A percentile compares a stretch with the other conserved stretches of the same genome.
These are phyloP conservation scores for Carapus acus DNA, from an alignment of 2,797 vertebrate genomes.

Conservation along the genomic window DNA sequence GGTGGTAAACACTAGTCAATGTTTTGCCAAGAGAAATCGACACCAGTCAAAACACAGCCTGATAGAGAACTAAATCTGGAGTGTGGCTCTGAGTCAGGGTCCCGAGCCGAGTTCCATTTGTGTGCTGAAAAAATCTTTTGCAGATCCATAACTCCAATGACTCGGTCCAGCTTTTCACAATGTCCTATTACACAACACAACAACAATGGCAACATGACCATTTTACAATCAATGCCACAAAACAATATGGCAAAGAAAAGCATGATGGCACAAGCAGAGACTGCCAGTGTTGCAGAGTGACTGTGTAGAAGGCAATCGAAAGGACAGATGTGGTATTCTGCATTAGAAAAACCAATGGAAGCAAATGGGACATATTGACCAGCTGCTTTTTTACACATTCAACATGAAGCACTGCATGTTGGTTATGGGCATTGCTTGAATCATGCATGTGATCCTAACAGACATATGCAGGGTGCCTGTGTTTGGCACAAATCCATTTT, in stretches of 20 bases:
- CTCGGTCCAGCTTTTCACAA: neutral
- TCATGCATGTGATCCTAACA: no score
- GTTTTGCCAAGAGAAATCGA: constrained; percentile 10
- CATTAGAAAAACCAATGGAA: constrained; percentile 22
- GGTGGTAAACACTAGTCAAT: neutral
- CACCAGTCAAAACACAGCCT: constrained; percentile 13
- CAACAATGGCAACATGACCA: constrained; percentile 25
- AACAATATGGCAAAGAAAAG: constrained; percentile 33
- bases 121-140: neutral
- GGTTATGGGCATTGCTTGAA: no score
- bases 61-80: constrained; percentile 1
- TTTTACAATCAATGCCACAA: constrained; percentile 31
- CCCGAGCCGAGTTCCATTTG: neutral
- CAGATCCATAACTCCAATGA: neutral
- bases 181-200: constrained; percentile 1
- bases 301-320: no score
- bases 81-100: neutral
- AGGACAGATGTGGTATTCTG: constrained; percentile 29
- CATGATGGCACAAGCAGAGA: no score
- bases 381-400: constrained; percentile 36
- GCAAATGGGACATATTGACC: constrained; percentile 26
- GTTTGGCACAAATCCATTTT: no score
- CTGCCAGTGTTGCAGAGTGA: no score
- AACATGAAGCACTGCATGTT: constrained; percentile 15
- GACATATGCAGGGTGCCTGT: no score